Evolutionary conservation across 2,113 vertebrate genomes (phyloP), one percentile per base, ranked within the genome.

Genomic region (Cardinalis cardinalis): DNA sequence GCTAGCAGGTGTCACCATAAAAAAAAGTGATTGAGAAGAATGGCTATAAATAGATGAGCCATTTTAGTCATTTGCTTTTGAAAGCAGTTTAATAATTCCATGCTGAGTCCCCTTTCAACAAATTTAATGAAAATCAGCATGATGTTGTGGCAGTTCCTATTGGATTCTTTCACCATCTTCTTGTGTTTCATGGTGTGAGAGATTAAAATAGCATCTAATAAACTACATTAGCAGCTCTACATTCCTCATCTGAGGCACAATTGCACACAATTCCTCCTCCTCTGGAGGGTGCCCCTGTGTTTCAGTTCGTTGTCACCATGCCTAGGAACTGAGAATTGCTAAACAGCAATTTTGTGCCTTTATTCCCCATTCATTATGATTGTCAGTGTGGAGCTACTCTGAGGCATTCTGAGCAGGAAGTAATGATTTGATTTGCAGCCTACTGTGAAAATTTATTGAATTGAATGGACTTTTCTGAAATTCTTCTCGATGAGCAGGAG

Each of bases 81-180:
- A 96, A 96, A 97, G 95, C 90, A 91, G 86, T 96, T 97, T 97
- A 97, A 96, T 97, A 97, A 96, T 97, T 97, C 92, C 97, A 97
- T 97, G 96, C 97, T 97, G 97, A 90, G 96, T 77, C 94, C 74
- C 93, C 93, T 97, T 97, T 97, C 97, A 96, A 93, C 96, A 97
- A 95, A 98, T 97, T 97, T 98, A 98, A 97, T 98, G 97, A 98
- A 98, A 97, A 96, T 84, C 97, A 97, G 95, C 96, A 94, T 97
- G 97, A 90, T 96, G 86, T 94, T 97, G 83, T 88, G 95, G 93
- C 90, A 96, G 94, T 87, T 97, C 93, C 94, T 95, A 93, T 93
- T 95, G 93, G 88, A 96, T 95, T 97, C 94, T 95, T 92, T 91
- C 92, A 58, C 94, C 91, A 88, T 97, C 95, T 94, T 96, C 79